Percentiles rank a stretch among this genome's conserved stretches.
Conservation (phyloP, 1,140 invertebrate species). For the Holcopasites calliopsidis region DNA sequence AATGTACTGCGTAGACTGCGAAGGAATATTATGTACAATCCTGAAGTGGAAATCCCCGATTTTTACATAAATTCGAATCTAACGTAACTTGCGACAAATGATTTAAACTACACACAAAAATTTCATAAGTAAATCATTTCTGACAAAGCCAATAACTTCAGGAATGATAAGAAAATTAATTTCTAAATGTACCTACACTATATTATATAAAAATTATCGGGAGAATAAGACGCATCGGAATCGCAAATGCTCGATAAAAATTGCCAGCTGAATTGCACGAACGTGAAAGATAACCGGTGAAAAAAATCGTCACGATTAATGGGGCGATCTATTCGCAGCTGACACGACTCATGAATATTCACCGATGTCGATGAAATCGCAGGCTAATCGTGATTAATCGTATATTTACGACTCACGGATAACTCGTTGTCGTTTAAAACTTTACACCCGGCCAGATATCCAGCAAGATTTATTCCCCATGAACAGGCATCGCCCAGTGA, state of each 20-base stretch:
- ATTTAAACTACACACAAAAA: too few species aligned
- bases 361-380: neutral
- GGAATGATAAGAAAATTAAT: too few species aligned
- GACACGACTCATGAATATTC: slow-evolving; percentile 29
- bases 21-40: neutral
- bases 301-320: slow-evolving; percentile 2
- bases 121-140: too few species aligned
- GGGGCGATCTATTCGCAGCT: neutral
- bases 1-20: neutral
- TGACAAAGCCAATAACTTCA: too few species aligned
- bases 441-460: slow-evolving; percentile 18
- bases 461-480: slow-evolving; percentile 18
- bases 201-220: too few species aligned
- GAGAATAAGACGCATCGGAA: neutral
- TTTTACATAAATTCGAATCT: too few species aligned
- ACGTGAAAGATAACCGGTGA: neutral
- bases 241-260: neutral
- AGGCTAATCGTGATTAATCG: slow-evolving; percentile 37
- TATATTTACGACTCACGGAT: slow-evolving; percentile 34
- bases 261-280: neutral
- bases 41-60: too few species aligned
- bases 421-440: slow-evolving; percentile 13
- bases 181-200: too few species aligned
- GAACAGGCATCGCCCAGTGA: neutral
- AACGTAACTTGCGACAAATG: too few species aligned